A percentile compares a stretch with the other conserved stretches of the same genome.
Evolutionary conservation across 2,888 invertebrate genomes (phyloP).

Genomic region (Agonum fuliginosum): DNA sequence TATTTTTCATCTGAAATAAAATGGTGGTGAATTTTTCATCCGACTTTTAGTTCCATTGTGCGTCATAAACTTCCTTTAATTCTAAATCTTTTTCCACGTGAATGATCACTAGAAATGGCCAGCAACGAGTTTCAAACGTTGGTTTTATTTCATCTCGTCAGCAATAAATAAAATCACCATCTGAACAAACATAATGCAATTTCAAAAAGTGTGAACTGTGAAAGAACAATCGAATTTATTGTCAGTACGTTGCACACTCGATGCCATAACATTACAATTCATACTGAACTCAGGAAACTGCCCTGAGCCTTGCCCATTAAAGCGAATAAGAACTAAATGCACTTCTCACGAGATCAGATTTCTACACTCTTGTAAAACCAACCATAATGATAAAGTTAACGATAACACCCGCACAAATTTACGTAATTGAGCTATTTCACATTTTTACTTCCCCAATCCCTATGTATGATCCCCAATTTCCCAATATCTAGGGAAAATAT

Average conservation of each 20-base stretch:
- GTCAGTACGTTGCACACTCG: slow-evolving; percentile 44
- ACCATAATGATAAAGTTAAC: no score
- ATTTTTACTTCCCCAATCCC: no score
- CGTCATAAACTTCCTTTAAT: slow-evolving; percentile 37
- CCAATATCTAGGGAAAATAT: no score
- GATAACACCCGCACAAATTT: no score
- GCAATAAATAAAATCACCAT: slow-evolving; percentile 40
- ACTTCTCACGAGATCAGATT: background rate
- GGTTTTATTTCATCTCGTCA: slow-evolving; percentile 36
- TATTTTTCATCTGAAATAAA: no score
- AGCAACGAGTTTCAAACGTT: slow-evolving; percentile 1
- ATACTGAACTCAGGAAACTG: background rate
- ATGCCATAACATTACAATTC: slow-evolving; percentile 47
- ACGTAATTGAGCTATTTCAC: no score
- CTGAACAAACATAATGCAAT: slow-evolving; percentile 40
- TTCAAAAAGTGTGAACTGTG: slow-evolving; percentile 41
- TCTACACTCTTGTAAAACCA: no score
- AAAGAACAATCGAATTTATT: slow-evolving; percentile 54
- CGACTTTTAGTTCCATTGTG: slow-evolving; percentile 18
- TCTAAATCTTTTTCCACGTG: slow-evolving; percentile 33
- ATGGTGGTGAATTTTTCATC: slow-evolving; percentile 20
- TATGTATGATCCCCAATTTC: no score
- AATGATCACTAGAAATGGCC: slow-evolving; percentile 30
- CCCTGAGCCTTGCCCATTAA: background rate
- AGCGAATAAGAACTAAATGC: background rate